These are phyloP conservation scores for Heliconius aoede DNA, from an alignment of 2,888 invertebrate genomes.

Conservation along the genomic window DNA sequence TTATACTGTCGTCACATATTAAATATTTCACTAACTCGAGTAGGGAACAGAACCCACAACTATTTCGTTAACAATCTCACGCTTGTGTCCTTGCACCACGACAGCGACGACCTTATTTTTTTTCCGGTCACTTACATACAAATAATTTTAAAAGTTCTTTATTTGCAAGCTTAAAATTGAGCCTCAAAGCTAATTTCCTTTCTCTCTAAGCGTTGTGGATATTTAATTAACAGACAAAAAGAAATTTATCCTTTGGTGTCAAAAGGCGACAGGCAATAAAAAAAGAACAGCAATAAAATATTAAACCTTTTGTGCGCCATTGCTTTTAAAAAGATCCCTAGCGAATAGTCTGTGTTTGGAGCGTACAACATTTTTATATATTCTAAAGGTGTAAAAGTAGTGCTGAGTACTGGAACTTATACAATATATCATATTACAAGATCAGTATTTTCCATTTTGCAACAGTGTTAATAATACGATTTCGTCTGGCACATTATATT, in stretches of 20 bases:
- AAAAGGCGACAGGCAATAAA: constrained; percentile 22
- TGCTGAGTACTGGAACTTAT: background rate
- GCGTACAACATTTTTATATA: constrained; percentile 5
- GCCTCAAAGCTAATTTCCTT: constrained; percentile 13
- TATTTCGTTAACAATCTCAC: no score
- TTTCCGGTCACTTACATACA: background rate
- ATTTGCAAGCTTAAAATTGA: background rate
- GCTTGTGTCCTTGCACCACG: no score
- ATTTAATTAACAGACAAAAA: constrained; percentile 24
- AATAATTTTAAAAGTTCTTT: background rate
- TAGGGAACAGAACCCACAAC: no score
- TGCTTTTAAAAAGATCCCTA: constrained; percentile 4
- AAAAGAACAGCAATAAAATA: constrained; percentile 24
- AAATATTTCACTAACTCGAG: no score
- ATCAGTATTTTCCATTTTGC: no score
- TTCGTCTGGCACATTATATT: background rate
- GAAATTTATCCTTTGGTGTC: constrained; percentile 13
- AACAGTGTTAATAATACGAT: background rate
- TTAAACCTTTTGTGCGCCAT: constrained; percentile 6
- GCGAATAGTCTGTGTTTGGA: background rate
- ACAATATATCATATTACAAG: background rate
- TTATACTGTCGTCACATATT: no score
- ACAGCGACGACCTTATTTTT: no score
- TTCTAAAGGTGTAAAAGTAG: background rate
- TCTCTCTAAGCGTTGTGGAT: constrained; percentile 8